Conservation (phyloP, 2,888 invertebrate genomes). For the Incurvaria masculella region DNA sequence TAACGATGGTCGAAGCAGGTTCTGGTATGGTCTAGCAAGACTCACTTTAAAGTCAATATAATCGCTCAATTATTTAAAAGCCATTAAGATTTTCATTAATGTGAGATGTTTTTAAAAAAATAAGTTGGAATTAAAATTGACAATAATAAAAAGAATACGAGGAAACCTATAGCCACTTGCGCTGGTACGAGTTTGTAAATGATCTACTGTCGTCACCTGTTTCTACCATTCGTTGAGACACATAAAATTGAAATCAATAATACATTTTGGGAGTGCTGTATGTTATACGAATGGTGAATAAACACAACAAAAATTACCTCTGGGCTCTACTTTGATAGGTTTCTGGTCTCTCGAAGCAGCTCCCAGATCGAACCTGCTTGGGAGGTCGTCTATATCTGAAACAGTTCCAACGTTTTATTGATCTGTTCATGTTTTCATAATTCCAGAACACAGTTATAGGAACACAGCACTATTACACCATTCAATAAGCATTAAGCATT, state of each 20-base stretch:
- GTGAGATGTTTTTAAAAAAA: neutral
- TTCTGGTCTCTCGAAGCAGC: constrained; percentile 11
- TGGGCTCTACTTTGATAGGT: constrained; percentile 35
- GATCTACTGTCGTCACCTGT: too few species aligned
- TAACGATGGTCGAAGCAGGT: too few species aligned
- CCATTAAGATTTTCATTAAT: constrained; percentile 6
- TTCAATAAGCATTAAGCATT: too few species aligned
- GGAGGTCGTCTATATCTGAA: constrained; percentile 5
- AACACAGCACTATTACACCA: too few species aligned
- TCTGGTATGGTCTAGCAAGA: too few species aligned
- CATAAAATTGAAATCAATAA: neutral
- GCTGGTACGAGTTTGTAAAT: too few species aligned
- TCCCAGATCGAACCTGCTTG: constrained; percentile 5
- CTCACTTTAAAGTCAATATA: too few species aligned
- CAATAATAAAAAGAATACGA: neutral
- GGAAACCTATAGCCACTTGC: neutral
- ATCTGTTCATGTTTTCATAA: too few species aligned
- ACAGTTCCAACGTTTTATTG: constrained; percentile 6
- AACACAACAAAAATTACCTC: constrained; percentile 23
- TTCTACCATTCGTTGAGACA: too few species aligned
- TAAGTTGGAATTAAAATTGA: neutral
- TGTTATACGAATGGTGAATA: neutral
- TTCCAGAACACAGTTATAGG: too few species aligned
- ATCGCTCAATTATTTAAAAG: too few species aligned
- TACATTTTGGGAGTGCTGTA: neutral